Evolutionary conservation across 2,113 vertebrate genomes (phyloP).

Genomic region (Helogale parvula): DNA sequence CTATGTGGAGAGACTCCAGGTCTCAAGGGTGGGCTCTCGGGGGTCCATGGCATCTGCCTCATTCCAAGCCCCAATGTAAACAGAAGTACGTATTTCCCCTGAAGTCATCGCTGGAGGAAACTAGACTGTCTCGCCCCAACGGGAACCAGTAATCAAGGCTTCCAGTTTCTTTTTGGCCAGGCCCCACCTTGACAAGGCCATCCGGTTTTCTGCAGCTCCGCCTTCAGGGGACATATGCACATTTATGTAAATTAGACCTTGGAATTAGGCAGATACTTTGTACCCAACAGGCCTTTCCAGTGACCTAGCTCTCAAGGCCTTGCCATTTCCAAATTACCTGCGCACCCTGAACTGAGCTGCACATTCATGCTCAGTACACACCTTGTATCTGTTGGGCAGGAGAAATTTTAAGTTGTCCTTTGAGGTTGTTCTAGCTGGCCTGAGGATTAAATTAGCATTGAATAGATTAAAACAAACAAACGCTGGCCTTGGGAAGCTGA

Average conservation of each 20-base stretch:
- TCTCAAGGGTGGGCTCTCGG: neutral
- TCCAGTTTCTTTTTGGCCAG: neutral
- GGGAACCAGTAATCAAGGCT: neutral
- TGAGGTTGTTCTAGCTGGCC: neutral
- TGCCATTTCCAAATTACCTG: neutral
- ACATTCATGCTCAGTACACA: neutral
- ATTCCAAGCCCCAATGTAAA: neutral
- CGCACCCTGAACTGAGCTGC: neutral
- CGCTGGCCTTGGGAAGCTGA: neutral
- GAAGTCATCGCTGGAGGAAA: neutral
- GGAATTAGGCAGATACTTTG: neutral
- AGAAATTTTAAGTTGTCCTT: neutral
- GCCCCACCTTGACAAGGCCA: neutral
- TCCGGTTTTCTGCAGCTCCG: neutral
- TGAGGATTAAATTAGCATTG: neutral
- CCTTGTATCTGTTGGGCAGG: neutral
- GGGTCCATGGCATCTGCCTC: neutral
- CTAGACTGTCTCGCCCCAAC: neutral
- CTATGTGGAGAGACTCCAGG: neutral
- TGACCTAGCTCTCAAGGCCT: neutral
- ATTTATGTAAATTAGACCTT: neutral
- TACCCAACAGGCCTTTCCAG: neutral
- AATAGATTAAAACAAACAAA: neutral
- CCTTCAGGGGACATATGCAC: neutral
- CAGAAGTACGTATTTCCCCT: neutral